Evolutionary conservation across 2,113 vertebrate genomes (phyloP).

Genomic region (Paracanthobrama guichenoti): DNA sequence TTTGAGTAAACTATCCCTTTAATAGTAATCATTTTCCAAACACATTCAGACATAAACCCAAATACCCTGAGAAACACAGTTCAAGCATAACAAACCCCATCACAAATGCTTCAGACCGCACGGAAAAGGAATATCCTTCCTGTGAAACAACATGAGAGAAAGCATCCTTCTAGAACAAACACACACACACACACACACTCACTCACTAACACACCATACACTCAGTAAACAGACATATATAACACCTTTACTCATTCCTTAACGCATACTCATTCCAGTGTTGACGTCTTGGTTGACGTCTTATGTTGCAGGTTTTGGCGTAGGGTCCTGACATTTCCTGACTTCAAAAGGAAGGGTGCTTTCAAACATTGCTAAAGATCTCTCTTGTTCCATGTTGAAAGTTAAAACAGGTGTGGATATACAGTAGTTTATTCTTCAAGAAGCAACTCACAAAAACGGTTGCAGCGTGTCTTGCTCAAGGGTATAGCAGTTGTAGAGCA

Average conservation of each 20-base stretch:
- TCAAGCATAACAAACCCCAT: background rate
- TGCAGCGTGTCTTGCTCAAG: background rate
- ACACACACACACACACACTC: no score
- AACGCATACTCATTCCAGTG: background rate
- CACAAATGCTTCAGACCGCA: background rate
- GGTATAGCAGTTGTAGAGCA: background rate
- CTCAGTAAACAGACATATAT: background rate
- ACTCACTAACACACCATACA: slow-evolving; percentile 1
- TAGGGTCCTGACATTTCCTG: background rate
- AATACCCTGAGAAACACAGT: slow-evolving; percentile 25
- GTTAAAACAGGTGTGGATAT: background rate
- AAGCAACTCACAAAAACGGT: no score
- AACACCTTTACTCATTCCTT: background rate
- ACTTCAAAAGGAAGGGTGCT: background rate
- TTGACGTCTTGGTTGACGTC: background rate
- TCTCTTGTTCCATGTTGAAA: background rate
- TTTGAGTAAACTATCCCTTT: no score
- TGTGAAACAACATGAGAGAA: background rate
- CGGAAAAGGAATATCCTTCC: background rate
- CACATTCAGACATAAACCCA: slow-evolving; percentile 3
- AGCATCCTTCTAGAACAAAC: background rate
- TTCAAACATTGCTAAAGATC: background rate
- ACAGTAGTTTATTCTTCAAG: background rate
- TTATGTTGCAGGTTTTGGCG: background rate
- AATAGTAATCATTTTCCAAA: background rate